Conservation (phyloP, 2,113 vertebrate species). For the Cyprinus carpio region DNA sequence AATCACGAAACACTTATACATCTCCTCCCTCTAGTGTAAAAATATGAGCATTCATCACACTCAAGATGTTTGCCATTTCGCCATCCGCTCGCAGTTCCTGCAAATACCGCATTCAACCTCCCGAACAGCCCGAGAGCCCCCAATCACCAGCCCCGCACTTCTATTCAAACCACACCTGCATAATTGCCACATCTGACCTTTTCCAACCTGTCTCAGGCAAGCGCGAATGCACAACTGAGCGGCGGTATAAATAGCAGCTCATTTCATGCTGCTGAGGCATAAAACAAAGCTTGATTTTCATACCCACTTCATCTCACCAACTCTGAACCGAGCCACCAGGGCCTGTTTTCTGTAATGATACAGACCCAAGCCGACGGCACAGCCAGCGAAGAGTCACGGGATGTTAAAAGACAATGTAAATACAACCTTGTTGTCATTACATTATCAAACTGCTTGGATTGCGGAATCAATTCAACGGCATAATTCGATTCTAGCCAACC, state of each 20-base stretch:
- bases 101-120: constrained; percentile 73
- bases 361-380: too few species aligned
- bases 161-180: constrained; percentile 74
- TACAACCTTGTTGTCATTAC: too few species aligned
- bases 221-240: constrained; percentile 30
- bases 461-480: constrained; percentile 53
- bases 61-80: constrained; percentile 64
- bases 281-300: too few species aligned
- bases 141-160: constrained; percentile 70
- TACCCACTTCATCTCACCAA: too few species aligned
- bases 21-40: constrained; percentile 36
- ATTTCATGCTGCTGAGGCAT: constrained; percentile 71
- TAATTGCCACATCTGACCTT: constrained; percentile 83
- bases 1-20: background rate
- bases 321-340: too few species aligned
- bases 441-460: constrained; percentile 7
- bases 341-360: too few species aligned
- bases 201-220: constrained; percentile 74
- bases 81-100: constrained; percentile 51
- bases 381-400: too few species aligned
- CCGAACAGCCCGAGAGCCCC: constrained; percentile 67
- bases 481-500: constrained; percentile 54
- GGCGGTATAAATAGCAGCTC: constrained; percentile 54
- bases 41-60: constrained; percentile 73
- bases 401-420: too few species aligned